Evolutionary conservation across 2,888 invertebrate genomes (phyloP), one percentile per base, ranked within the genome.

Genomic region (Apamea monoglypha): DNA sequence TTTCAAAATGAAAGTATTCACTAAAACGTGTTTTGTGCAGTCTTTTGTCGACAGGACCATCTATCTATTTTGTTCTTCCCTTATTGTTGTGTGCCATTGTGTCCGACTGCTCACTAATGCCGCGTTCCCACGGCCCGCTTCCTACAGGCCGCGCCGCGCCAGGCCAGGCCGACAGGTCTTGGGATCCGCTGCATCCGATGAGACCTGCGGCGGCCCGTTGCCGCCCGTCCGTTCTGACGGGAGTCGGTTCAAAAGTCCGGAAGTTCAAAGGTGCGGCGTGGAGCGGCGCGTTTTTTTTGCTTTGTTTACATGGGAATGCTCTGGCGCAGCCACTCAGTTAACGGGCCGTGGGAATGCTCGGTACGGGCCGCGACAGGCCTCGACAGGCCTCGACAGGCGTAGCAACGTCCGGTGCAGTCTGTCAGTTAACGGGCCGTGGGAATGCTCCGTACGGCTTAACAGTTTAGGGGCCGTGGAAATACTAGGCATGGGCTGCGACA

Each of bases 61-160:
- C 80, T 75, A 87, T 87, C 75, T 89, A 87, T 84, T 88, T 78
- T 74, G 75, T 82, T 82, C 67, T 74, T 44, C 74, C 29, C 36
- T 71, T 74, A 86, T 87, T 87, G 87, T 89, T 84, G 76, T 64
- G n/a, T 36, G 14, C 82, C 32, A 89, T 84, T 87, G 86, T 86
- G 78, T 78, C 40, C 66, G 47, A 71, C 67, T 81, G 81, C 73
- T 87, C 80, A 68, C 82, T 80, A 70, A 59, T n/a, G 56, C 56
- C 12, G 56, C 56, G 56, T n/a, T 59, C 5, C n/a, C n/a, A 59
- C 56, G 1, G n/a, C n/a, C n/a, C n/a, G n/a, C n/a, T 59, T 59
- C 5, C 1, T 0, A 12, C n/a, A 56, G 25, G 25, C 56, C n/a
- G n/a, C 56, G 1, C n/a, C 12, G 4, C 12, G 12, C n/a, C 12